Conservation (phyloP, 2,888 invertebrate species). For the Trichopoda pennipes region DNA sequence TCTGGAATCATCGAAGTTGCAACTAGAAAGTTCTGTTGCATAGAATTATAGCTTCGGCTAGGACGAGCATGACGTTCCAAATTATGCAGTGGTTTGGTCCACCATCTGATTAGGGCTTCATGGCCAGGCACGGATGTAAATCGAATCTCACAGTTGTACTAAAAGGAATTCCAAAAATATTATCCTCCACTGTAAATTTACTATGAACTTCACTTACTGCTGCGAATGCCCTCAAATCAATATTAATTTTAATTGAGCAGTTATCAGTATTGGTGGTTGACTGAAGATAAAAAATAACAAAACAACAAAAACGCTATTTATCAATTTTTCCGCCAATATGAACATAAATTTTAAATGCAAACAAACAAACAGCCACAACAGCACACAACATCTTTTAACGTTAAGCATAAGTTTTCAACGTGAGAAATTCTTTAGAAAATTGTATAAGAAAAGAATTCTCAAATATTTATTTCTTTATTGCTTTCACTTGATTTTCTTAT, state of each 20-base stretch:
- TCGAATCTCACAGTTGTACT: no score
- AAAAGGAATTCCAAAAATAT: no score
- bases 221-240: constrained; percentile 15
- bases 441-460: not conserved
- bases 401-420: constrained; percentile 28
- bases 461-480: not conserved
- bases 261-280: constrained; percentile 14
- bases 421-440: constrained; percentile 48
- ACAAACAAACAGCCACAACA: not conserved
- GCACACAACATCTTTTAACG: constrained; percentile 3
- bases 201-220: not conserved
- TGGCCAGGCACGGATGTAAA: no score
- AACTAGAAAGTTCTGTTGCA: no score
- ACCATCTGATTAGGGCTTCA: no score
- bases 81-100: no score
- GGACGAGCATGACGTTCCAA: no score
- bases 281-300: constrained; percentile 8
- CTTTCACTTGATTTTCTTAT: constrained; percentile 12
- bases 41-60: no score
- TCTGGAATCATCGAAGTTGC: no score
- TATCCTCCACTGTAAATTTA: not conserved
- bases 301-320: constrained; percentile 44
- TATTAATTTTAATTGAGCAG: constrained; percentile 14
- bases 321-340: constrained; percentile 43
- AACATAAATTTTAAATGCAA: constrained; percentile 28